Evolutionary conservation across 2,888 invertebrate genomes (phyloP).

Genomic region (Epiblema foenella): DNA sequence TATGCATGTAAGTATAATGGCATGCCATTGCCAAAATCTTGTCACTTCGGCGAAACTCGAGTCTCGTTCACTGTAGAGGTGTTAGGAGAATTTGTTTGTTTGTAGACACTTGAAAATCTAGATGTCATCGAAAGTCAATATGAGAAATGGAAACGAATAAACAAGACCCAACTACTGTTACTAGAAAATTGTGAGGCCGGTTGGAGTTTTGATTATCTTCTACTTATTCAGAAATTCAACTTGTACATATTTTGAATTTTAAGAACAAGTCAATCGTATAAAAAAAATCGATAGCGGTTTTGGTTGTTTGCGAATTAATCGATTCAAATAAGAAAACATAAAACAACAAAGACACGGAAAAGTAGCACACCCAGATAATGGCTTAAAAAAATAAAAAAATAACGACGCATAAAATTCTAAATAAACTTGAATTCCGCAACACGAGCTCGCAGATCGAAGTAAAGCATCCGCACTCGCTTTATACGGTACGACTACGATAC

Average conservation of each 20-base stretch:
- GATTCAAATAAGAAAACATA: not conserved
- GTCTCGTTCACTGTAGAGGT: too few species aligned
- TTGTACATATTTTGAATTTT: not conserved
- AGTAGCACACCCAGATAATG: constrained; percentile 10
- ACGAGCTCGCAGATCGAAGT: constrained; percentile 17
- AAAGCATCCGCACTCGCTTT: constrained; percentile 13
- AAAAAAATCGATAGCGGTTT: not conserved
- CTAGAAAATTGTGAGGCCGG: too few species aligned
- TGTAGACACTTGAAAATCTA: too few species aligned
- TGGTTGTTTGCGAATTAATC: not conserved
- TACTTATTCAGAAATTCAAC: too few species aligned
- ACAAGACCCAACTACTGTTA: too few species aligned
- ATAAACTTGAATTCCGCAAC: constrained; percentile 29
- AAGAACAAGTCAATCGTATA: not conserved
- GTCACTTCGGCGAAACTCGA: too few species aligned
- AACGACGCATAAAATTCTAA: constrained; percentile 19
- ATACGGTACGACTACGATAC: constrained; percentile 18
- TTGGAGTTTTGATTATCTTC: too few species aligned
- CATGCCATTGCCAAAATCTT: too few species aligned
- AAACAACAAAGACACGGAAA: not conserved
- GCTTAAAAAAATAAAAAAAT: constrained; percentile 11
- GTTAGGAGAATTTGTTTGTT: too few species aligned
- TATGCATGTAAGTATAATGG: too few species aligned
- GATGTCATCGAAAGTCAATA: too few species aligned
- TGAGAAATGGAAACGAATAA: too few species aligned